Base-by-base conservation (phyloP, 2,113 vertebrate genomes). In the Ceyx melanurus region DNA sequence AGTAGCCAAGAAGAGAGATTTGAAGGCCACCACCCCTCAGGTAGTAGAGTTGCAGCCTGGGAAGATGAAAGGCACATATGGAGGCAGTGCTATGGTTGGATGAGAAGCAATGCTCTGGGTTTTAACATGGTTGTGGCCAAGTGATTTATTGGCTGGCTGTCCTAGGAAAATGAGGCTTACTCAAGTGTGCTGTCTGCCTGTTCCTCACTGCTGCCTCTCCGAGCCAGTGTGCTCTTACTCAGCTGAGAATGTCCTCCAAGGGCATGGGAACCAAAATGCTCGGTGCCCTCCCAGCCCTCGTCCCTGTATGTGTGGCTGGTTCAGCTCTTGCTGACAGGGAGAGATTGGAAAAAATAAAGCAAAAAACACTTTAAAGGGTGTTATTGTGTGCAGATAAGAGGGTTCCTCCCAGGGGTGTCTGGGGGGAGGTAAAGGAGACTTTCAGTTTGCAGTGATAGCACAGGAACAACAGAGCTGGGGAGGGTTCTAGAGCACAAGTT, bases 381-480 rank as follows among this genome's bases (percentile, higher is more conserved):
- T 70, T 6, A 0, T 28, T 25, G 8, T 31, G 25, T 29, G 20
- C 45, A 46, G 81, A 29, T 51, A 23, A 16, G 6, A 4, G 26
- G 18, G 29, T 17, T 61, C 2, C 0, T 8, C 29, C 29, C 54
- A 31, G 54, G 28, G 17, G 18, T n/a, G 20, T 35, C 15, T 37
- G 60, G 33, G 58, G 58, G 54, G 53, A 56, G 50, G 26, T n/a
- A 9, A 2, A 9, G 3, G 22, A 15, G 25, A 1, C 4, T 18
- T 23, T 54, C 0, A 1, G 4, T 60, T 76, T 82, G 33, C 66
- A 11, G 46, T 0, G 4, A 15, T 31, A 4, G 11, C 12, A 56
- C 29, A 19, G 26, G 51, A 28, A 23, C 51, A 29, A 29, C 51
- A 13, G 14, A 29, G 51, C 26, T 29, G 51, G 51, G 26, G 53